Evolutionary conservation across 2,113 vertebrate genomes (phyloP).

Genomic region (Vireo altiloquus): DNA sequence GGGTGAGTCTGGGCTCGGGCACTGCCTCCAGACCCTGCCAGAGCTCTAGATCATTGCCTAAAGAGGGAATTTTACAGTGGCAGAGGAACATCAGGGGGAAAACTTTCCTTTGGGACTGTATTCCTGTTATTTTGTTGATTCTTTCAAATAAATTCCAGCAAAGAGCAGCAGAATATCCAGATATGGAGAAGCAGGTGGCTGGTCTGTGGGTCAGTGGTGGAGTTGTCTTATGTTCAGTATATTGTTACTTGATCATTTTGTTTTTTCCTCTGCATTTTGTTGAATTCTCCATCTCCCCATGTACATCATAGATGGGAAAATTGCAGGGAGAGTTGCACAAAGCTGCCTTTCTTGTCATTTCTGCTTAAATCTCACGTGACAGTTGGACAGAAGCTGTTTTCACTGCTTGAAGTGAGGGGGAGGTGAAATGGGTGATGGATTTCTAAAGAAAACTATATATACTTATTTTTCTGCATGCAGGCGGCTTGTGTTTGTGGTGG

Average conservation of each 20-base stretch:
- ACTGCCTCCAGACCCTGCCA: background rate
- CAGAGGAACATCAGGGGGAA: background rate
- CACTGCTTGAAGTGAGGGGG: constrained; percentile 41
- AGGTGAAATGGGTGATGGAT: constrained; percentile 31
- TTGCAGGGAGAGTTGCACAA: constrained; percentile 24
- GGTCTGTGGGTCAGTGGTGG: background rate
- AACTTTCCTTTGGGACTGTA: background rate
- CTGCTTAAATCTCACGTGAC: constrained; percentile 59
- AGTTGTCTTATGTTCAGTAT: background rate
- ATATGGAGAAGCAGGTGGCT: background rate
- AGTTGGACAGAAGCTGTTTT: constrained; percentile 59
- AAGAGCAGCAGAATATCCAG: background rate
- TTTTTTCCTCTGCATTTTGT: background rate
- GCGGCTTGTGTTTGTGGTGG: constrained; percentile 1
- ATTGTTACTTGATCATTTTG: background rate
- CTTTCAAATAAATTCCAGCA: background rate
- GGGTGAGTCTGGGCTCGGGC: background rate
- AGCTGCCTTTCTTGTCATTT: constrained; percentile 65
- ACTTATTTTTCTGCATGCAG: background rate
- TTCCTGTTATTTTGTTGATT: background rate
- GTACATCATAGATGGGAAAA: background rate
- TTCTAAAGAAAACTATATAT: constrained; percentile 26
- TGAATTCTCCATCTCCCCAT: background rate
- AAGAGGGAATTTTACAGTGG: background rate
- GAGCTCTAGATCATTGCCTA: background rate